Evolutionary conservation across 2,113 vertebrate species (phyloP).

Genomic region (Hyaena hyaena): DNA sequence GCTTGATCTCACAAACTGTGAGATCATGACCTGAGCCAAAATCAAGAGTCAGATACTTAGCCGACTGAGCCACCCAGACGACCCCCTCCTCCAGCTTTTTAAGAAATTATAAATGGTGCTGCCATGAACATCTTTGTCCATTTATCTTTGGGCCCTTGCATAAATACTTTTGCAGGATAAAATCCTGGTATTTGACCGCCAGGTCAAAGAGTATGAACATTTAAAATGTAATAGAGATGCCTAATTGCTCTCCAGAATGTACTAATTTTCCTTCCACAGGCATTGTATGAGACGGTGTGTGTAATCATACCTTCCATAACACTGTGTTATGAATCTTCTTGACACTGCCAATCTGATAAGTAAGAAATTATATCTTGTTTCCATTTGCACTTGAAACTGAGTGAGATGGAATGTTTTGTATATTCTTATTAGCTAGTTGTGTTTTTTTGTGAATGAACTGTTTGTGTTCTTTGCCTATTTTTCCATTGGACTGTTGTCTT

Average conservation of each 20-base stretch:
- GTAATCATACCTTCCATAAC: not conserved
- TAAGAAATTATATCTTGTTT: conserved; percentile 32
- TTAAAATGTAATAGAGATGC: not conserved
- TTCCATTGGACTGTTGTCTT: not conserved
- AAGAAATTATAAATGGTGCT: not conserved
- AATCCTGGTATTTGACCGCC: not conserved
- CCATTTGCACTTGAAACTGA: conserved; percentile 33
- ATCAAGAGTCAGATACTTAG: not conserved
- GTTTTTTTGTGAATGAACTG: not conserved
- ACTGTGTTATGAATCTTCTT: not conserved
- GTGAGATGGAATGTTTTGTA: not conserved
- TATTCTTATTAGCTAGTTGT: conserved; percentile 36
- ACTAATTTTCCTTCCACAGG: not conserved
- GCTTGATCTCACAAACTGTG: not conserved
- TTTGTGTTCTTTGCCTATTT: not conserved
- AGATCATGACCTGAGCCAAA: not conserved
- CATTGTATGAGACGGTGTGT: not conserved
- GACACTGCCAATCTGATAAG: not conserved
- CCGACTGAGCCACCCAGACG: too few relatives aligned
- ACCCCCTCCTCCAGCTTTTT: not conserved
- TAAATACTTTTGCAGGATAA: conserved; percentile 11
- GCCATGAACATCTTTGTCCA: not conserved
- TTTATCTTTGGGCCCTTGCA: not conserved
- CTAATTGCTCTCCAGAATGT: not conserved
- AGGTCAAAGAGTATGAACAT: not conserved